Evolutionary conservation across 2,113 vertebrate genomes (phyloP), one percentile per base, ranked within the genome.

Genomic region (Alosa alosa): DNA sequence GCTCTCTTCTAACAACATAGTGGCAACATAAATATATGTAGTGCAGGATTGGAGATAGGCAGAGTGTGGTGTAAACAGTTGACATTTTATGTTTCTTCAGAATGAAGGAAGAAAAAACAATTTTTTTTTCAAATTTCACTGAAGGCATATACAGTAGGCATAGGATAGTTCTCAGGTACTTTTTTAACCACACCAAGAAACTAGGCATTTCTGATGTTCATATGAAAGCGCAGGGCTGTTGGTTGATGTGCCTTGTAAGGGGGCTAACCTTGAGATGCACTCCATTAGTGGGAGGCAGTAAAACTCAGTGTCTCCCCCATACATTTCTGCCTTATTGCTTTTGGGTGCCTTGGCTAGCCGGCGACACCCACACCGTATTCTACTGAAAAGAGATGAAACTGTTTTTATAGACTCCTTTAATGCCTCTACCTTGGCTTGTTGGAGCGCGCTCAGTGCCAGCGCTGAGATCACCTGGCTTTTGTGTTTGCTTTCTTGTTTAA

Each of bases 391-490:
- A 78, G 72, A 78, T 78, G 72, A 78, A 39, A 39, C 31, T 2
- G 31, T 15, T 78, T 75, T 78, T 78, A 78, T 78, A 39, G 72
- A 78, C 72, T 78, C 13, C 25, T 78, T 78, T 78, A 78, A 78
- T 78, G 25, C 9, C 31, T 5, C 72, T 15, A 18, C 11, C 72
- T 78, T 78, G 72, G 72, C 72, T 78, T 39, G 36, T 39, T 6
- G 11, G 72, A 78, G 72, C 36, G 1, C 11, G 36, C 31, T 78
- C 31, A 78, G 25, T 78, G 72, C 72, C 72, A 78, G 72, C 72
- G 39, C 31, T 78, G 72, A 39, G 72, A 78, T 78, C 72, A 78
- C 72, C 72, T 78, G 15, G 72, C 72, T 78, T 78, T 78, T 78
- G 10, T 78, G 25, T 78, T 39, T 11, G 13, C 36, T 36, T 78